These are phyloP conservation scores for Enteromius afrohamiltoni DNA, from an alignment of 2,797 vertebrate genomes.

Conservation along the genomic window DNA sequence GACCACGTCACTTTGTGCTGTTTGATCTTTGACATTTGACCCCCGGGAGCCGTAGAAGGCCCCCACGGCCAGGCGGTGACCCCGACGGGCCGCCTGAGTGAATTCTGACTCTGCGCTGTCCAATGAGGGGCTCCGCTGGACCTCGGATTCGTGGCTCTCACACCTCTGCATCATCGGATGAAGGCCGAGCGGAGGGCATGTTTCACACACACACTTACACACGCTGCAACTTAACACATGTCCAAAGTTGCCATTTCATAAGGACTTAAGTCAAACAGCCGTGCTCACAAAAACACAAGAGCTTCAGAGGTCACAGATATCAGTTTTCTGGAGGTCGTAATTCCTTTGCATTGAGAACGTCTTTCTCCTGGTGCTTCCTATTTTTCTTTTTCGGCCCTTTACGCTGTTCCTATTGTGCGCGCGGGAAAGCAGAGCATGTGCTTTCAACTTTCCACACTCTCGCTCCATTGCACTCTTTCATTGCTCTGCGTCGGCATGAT, in stretches of 20 bases:
- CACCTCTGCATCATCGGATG: constrained; percentile 84
- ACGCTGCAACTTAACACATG: constrained; percentile 9
- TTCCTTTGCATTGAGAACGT: constrained; percentile 35
- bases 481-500: constrained; percentile 27
- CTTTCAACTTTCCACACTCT: constrained; percentile 41
- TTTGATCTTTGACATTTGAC: constrained; percentile 60
- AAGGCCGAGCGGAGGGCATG: constrained; percentile 64
- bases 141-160: constrained; percentile 86
- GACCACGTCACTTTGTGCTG: constrained; percentile 46
- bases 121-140: constrained; percentile 87
- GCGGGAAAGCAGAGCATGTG: neutral
- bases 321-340: neutral
- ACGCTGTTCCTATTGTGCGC: neutral
- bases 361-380: constrained; percentile 33
- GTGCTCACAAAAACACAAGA: constrained; percentile 39
- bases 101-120: constrained; percentile 86
- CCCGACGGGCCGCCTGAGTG: constrained; percentile 78
- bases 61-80: constrained; percentile 84
- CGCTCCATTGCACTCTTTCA: constrained; percentile 28
- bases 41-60: constrained; percentile 86
- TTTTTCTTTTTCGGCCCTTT: constrained; percentile 20
- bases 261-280: neutral
- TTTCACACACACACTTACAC: constrained; percentile 68
- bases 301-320: constrained; percentile 19
- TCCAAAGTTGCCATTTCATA: neutral